Evolutionary conservation across 2,113 vertebrate genomes (phyloP), one percentile per base, ranked within the genome.

Genomic region (Sula dactylatra): DNA sequence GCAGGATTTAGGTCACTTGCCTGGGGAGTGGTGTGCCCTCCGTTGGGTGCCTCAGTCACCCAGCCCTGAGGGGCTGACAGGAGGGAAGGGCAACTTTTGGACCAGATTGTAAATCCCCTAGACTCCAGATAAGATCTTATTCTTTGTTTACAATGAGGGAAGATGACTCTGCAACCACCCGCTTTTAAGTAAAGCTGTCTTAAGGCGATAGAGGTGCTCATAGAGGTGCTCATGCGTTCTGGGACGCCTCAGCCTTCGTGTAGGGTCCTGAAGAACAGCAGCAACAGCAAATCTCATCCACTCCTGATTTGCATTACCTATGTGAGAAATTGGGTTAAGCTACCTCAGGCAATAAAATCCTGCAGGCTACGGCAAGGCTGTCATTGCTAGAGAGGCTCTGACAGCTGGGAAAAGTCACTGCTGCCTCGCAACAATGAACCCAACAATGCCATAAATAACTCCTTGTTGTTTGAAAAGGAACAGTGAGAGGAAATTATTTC

Each of bases 311-410:
- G 61, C 83, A 87, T 91, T 84, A 91, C 71, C 52, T 25, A 24
- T 50, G 11, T 8, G 80, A 93, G 83, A 92, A 96, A 95, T 72
- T 92, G 83, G 95, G 96, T 93, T 94, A 96, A 84, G 82, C 65
- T 55, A 73, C 76, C 88, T 47, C 88, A 69, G 92, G 84, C 80
- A 16, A 71, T 54, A 56, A 81, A 93, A 45, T 64, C 47, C 95
- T n/a, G 55, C 76, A 74, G 86, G 90, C 86, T 86, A 1, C 52
- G 50, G 59, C 0, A 1, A 62, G 67, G 78, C 66, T 91, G 58
- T 40, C 55, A 2, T 10, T 80, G 94, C 79, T 17, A 1, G 90
- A 81, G 76, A 62, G 40, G 42, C 82, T 85, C 50, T 62, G 71
- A n/a, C 72, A 74, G 80, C 86, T 50, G 86, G 61, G 65, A 88